phyloP scores from a whole-genome alignment of 2,113 vertebrate genomes.

The Bagarius yarrelli region DNA sequence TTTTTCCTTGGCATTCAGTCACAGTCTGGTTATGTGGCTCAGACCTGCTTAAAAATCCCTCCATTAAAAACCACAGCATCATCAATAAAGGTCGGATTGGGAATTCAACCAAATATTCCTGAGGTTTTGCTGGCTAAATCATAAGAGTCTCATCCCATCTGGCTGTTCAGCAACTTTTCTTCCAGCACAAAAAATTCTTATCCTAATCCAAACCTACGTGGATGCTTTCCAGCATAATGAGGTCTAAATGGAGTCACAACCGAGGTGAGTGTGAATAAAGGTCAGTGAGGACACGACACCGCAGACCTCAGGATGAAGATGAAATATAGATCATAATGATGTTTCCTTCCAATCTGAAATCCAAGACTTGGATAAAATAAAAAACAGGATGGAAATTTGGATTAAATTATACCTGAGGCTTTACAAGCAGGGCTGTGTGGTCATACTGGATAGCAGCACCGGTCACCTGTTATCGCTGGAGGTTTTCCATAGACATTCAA shows the following conservation, averaged over 20 bases:
- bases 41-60: slow-evolving; percentile 27
- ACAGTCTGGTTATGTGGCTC: slow-evolving; percentile 29
- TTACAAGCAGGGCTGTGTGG: neutral
- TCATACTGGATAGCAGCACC: neutral
- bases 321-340: neutral
- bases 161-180: neutral
- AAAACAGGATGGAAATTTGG: neutral
- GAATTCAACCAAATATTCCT: slow-evolving; percentile 29
- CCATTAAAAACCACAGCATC: slow-evolving; percentile 43
- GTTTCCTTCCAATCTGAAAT: slow-evolving; percentile 10
- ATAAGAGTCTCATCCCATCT: slow-evolving; percentile 34
- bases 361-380: neutral
- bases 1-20: neutral
- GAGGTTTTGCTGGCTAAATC: slow-evolving; percentile 38
- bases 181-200: slow-evolving; percentile 6
- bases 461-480: neutral
- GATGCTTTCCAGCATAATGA: slow-evolving; percentile 16
- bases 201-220: neutral
- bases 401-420: neutral
- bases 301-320: neutral
- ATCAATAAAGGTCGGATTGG: slow-evolving; percentile 41
- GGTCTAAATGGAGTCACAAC: neutral
- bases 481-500: too few species aligned
- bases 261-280: neutral
- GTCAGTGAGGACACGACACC: neutral